These are phyloP conservation scores for Luperina testacea DNA, from an alignment of 2,888 invertebrate species.

Conservation along the genomic window DNA sequence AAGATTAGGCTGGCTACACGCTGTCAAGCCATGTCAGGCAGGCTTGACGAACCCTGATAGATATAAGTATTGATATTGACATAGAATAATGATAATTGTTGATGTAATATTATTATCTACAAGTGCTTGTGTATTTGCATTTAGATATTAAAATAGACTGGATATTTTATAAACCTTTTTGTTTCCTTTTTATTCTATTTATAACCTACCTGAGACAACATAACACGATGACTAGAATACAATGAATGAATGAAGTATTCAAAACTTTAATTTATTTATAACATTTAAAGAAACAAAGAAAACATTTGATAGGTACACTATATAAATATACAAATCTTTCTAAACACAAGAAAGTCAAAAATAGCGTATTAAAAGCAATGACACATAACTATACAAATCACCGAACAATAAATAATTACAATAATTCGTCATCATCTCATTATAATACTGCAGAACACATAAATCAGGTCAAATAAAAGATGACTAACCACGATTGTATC, in stretches of 20 bases:
- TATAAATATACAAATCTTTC: constrained; percentile 1
- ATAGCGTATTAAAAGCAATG: constrained; percentile 2
- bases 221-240: neutral
- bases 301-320: neutral
- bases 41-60: constrained; percentile 47
- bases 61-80: constrained; percentile 44
- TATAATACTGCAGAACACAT: constrained; percentile 36
- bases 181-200: constrained; percentile 38
- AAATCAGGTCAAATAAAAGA: constrained; percentile 55
- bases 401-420: constrained; percentile 35
- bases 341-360: neutral
- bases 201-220: constrained; percentile 14
- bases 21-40: constrained; percentile 43
- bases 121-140: constrained; percentile 56
- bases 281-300: neutral
- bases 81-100: constrained; percentile 27
- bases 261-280: constrained; percentile 19
- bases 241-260: constrained; percentile 4
- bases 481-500: constrained; percentile 54
- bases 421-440: constrained; percentile 33
- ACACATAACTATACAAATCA: constrained; percentile 11
- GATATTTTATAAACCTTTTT: constrained; percentile 50
- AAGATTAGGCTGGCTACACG: constrained; percentile 59
- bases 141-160: constrained; percentile 61
- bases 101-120: constrained; percentile 39